Percentiles rank a stretch among this genome's conserved stretches.
These are phyloP conservation scores for Watsonalla binaria DNA, from an alignment of 2,888 invertebrate genomes.

Conservation along the genomic window DNA sequence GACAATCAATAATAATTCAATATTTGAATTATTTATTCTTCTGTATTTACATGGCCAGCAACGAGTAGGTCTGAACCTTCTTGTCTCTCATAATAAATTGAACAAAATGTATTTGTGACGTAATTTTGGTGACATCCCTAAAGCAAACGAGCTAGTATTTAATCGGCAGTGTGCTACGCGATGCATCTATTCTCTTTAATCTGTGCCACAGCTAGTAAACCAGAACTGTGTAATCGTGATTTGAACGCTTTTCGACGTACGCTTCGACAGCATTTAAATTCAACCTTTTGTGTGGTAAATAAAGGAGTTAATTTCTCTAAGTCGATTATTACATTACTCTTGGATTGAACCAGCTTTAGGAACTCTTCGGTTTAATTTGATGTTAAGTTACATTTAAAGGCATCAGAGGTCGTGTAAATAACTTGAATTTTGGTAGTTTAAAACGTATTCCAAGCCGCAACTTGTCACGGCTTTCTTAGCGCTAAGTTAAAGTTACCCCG, in stretches of 20 bases:
- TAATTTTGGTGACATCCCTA: conserved; percentile 29
- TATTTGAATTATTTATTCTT: no score
- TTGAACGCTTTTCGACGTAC: conserved; percentile 12
- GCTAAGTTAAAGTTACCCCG: not conserved
- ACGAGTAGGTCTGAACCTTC: no score
- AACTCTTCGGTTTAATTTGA: no score
- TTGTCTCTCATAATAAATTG: no score
- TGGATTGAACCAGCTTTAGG: not conserved
- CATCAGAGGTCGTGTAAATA: not conserved
- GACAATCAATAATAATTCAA: no score
- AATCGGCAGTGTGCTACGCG: conserved; percentile 33
- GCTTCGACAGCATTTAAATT: conserved; percentile 2
- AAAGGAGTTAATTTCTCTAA: no score
- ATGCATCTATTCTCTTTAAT: conserved; percentile 49
- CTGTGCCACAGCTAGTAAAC: conserved; percentile 40
- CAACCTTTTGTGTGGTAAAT: not conserved
- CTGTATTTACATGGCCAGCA: no score
- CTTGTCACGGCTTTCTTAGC: not conserved
- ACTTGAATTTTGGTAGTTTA: not conserved
- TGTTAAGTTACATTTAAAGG: not conserved
- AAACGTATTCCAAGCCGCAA: not conserved
- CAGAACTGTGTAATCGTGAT: conserved; percentile 32
- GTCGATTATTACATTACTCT: not conserved
- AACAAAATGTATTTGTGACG: not conserved
- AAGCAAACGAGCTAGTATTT: conserved; percentile 29